These are phyloP conservation scores for Rhingia rostrata DNA, from an alignment of 2,888 invertebrate species.

Conservation along the genomic window DNA sequence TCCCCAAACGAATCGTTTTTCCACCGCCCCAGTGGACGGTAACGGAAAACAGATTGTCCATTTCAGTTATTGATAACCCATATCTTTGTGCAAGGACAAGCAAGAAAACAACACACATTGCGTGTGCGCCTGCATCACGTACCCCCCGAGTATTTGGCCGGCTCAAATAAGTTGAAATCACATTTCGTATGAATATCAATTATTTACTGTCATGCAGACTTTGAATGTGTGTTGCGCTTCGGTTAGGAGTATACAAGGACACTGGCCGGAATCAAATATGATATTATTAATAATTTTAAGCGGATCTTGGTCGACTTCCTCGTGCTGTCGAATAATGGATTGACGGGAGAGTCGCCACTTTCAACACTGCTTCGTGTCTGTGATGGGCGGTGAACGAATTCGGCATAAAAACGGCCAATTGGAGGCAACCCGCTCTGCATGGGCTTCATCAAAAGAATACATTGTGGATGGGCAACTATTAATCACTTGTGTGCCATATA, in stretches of 20 bases:
- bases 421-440: constrained; percentile 8
- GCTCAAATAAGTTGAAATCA: neutral
- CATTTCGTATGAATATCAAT: neutral
- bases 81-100: neutral
- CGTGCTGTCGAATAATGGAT: neutral
- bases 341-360: neutral
- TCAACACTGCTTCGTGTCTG: neutral
- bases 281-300: constrained; percentile 57
- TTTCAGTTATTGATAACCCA: constrained; percentile 46
- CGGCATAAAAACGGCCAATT: constrained; percentile 31
- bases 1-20: neutral
- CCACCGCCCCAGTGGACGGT: constrained; percentile 28
- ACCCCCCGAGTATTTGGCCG: neutral
- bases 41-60: constrained; percentile 29
- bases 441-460: neutral
- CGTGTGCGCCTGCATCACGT: neutral
- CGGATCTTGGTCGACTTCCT: constrained; percentile 54
- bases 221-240: neutral
- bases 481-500: constrained; percentile 51
- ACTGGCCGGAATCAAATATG: constrained; percentile 54
- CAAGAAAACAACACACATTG: constrained; percentile 2
- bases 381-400: neutral
- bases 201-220: neutral
- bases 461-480: constrained; percentile 45
- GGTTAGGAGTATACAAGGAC: neutral